phyloP scores from a whole-genome alignment of 2,113 vertebrate genomes.

The Diadophis punctatus region DNA sequence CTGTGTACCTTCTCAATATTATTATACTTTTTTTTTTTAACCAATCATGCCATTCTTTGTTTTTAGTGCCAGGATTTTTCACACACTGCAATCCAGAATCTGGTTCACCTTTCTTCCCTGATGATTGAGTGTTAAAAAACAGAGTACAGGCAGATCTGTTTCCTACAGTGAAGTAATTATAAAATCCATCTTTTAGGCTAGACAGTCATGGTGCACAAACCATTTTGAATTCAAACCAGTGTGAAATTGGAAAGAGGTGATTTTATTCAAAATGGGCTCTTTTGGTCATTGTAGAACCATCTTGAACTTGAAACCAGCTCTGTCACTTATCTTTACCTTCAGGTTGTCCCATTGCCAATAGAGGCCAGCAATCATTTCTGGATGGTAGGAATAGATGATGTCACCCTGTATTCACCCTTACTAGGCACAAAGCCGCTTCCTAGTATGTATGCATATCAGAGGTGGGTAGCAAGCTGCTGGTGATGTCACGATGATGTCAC shows the following conservation, averaged over 20 bases:
- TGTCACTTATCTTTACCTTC: not conserved
- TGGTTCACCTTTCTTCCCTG: not conserved
- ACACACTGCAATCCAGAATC: not conserved
- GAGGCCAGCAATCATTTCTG: not conserved
- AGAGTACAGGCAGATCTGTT: not conserved
- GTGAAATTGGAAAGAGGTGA: not conserved
- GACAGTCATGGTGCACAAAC: not conserved
- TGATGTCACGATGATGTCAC: too few relatives aligned
- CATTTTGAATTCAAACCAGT: not conserved
- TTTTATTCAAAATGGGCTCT: not conserved
- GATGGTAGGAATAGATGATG: not conserved
- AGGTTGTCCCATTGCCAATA: not conserved
- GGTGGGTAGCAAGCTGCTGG: too few relatives aligned
- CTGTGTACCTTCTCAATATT: not conserved
- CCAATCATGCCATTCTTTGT: not conserved
- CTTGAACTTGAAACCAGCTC: not conserved
- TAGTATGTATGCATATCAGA: not conserved
- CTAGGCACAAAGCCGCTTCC: not conserved
- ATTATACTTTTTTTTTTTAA: not conserved
- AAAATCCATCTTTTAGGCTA: too few relatives aligned
- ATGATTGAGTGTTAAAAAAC: not conserved
- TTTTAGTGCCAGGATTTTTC: not conserved
- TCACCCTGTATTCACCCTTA: not conserved
- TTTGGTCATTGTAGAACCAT: not conserved
- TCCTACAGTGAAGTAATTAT: not conserved